Evolutionary conservation across 2,888 invertebrate genomes (phyloP).

Genomic region (Cacoxenus indagator): DNA sequence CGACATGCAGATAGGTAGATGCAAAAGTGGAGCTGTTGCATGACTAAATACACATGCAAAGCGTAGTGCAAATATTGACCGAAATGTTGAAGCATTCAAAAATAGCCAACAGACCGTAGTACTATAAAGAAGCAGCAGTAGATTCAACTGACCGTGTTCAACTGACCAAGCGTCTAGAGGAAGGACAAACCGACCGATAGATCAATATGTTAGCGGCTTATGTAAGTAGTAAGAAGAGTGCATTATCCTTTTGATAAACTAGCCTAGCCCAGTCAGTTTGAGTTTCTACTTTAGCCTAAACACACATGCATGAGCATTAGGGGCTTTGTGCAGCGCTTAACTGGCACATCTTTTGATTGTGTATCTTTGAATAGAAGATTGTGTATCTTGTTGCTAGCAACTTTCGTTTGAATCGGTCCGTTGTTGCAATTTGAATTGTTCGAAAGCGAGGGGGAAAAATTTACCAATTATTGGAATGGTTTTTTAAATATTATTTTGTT

Average conservation of each 20-base stretch:
- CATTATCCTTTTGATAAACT: slow-evolving; percentile 13
- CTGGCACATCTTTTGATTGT: too few species aligned
- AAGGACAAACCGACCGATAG: not conserved
- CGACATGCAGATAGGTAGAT: not conserved
- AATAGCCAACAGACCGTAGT: slow-evolving; percentile 17
- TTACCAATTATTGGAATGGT: too few species aligned
- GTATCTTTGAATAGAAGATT: too few species aligned
- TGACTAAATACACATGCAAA: slow-evolving; percentile 17
- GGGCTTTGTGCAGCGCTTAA: too few species aligned
- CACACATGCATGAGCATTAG: too few species aligned
- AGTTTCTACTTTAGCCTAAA: not conserved
- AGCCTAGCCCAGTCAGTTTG: slow-evolving; percentile 5
- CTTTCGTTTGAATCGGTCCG: too few species aligned
- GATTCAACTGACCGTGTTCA: slow-evolving; percentile 8
- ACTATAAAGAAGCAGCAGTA: slow-evolving; percentile 8
- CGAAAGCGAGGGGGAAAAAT: too few species aligned
- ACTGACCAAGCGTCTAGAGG: not conserved
- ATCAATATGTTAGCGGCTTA: not conserved
- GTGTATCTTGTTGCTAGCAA: too few species aligned
- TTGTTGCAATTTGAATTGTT: too few species aligned
- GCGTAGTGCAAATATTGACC: slow-evolving; percentile 18
- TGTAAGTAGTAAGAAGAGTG: not conserved
- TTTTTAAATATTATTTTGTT: too few species aligned
- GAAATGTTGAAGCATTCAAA: slow-evolving; percentile 25
- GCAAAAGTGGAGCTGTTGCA: not conserved